Evolutionary conservation across 2,888 invertebrate species (phyloP).

Genomic region (Caenorhabditis uteleia): DNA sequence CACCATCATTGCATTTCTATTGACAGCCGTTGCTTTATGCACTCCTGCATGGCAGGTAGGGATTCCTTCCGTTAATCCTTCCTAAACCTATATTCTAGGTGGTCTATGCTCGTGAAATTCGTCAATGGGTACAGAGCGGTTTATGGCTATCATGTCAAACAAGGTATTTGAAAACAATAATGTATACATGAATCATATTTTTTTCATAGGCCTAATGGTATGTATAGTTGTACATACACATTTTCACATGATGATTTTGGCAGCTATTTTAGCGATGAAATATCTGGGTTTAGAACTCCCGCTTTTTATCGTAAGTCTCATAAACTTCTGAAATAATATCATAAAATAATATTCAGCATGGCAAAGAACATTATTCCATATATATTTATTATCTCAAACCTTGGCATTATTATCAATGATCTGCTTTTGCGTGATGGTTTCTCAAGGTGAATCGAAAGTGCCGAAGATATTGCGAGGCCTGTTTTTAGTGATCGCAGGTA

Average conservation of each 20-base stretch:
- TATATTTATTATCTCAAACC: constrained; percentile 60
- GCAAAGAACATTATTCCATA: constrained; percentile 63
- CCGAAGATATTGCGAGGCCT: constrained; percentile 19
- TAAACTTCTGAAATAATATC: not conserved
- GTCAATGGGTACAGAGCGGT: constrained; percentile 67
- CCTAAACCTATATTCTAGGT: constrained; percentile 3
- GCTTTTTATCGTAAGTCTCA: constrained; percentile 62
- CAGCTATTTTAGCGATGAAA: constrained; percentile 63
- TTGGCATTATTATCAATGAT: constrained; percentile 59
- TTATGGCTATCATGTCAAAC: constrained; percentile 67
- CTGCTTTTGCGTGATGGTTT: constrained; percentile 57
- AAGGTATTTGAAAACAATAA: constrained; percentile 31
- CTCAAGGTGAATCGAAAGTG: constrained; percentile 15
- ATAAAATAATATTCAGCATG: constrained; percentile 52
- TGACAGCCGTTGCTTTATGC: constrained; percentile 54
- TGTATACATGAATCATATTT: not conserved
- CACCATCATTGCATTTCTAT: constrained; percentile 57
- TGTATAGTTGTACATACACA: constrained; percentile 68
- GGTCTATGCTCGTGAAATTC: constrained; percentile 59
- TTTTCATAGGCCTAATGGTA: constrained; percentile 57
- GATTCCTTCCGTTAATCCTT: not conserved
- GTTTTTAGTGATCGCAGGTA: constrained; percentile 28
- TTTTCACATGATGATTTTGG: constrained; percentile 63
- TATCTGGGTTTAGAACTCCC: constrained; percentile 62
- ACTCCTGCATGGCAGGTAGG: constrained; percentile 60